A percentile compares a stretch with the other conserved stretches of the same genome.
These are phyloP conservation scores for Pollicipes pollicipes DNA, from an alignment of 1,140 invertebrate genomes.

Conservation along the genomic window DNA sequence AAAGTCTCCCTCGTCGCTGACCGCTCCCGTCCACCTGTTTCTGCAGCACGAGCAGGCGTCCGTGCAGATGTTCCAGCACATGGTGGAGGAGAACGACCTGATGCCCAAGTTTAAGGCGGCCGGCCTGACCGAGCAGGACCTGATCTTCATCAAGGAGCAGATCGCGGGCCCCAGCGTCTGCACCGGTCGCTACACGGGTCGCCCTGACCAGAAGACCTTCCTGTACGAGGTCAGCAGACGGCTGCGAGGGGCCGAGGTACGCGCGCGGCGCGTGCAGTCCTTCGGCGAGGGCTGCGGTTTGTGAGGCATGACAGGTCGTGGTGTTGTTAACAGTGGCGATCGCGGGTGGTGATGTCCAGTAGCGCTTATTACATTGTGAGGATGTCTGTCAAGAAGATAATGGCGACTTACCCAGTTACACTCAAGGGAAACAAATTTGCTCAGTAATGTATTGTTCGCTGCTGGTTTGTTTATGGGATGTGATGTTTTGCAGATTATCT, in stretches of 20 bases:
- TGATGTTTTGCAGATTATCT: slow-evolving; percentile 35
- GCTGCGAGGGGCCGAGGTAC: neutral
- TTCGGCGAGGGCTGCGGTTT: too few relatives aligned
- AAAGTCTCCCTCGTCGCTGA: too few relatives aligned
- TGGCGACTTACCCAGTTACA: neutral
- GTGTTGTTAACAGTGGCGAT: neutral
- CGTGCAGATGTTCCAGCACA: slow-evolving; percentile 29
- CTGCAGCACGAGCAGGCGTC: slow-evolving; percentile 33
- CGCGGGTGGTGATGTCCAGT: neutral
- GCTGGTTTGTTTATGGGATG: too few relatives aligned
- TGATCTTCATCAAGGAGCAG: slow-evolving; percentile 30
- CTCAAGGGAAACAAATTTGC: neutral
- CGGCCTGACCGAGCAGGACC: slow-evolving; percentile 22
- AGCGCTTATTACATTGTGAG: neutral
- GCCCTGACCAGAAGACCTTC: slow-evolving; percentile 23
- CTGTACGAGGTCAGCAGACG: slow-evolving; percentile 23
- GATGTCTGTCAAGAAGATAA: neutral
- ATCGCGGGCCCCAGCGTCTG: slow-evolving; percentile 24
- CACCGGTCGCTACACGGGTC: slow-evolving; percentile 16
- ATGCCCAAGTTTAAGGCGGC: slow-evolving; percentile 20
- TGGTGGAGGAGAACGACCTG: slow-evolving; percentile 27
- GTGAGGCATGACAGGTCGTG: neutral
- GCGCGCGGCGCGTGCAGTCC: too few relatives aligned
- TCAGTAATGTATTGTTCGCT: slow-evolving; percentile 4
- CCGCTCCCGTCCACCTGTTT: too few relatives aligned